phyloP scores from a whole-genome alignment of 2,888 invertebrate species.

The Torymus aiolomorphi region DNA sequence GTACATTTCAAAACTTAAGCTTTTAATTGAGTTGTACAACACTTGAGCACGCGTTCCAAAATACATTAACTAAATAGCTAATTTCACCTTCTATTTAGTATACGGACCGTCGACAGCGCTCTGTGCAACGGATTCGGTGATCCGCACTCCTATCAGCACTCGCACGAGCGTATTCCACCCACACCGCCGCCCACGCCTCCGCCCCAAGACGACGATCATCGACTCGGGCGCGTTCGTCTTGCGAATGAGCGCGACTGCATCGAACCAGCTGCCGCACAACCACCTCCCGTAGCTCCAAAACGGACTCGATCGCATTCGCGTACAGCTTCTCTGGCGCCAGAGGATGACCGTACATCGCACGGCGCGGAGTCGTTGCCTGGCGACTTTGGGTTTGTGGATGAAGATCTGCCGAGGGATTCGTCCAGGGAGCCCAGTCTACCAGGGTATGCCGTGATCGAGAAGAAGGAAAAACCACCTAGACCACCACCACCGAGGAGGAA shows the following conservation, averaged over 20 bases:
- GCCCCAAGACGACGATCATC: background rate
- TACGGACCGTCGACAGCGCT: conserved; percentile 51
- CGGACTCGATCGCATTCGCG: conserved; percentile 78
- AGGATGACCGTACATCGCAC: conserved; percentile 84
- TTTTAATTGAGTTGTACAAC: no score
- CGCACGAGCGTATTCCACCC: conserved; percentile 43
- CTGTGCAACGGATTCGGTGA: conserved; percentile 64
- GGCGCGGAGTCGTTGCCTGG: conserved; percentile 81
- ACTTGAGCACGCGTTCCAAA: background rate
- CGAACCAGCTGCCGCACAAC: conserved; percentile 61
- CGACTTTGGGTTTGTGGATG: conserved; percentile 75
- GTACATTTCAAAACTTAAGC: no score
- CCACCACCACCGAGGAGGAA: conserved; percentile 81
- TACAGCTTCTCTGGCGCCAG: conserved; percentile 74
- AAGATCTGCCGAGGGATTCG: conserved; percentile 74
- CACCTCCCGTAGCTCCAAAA: conserved; percentile 79
- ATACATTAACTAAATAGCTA: background rate
- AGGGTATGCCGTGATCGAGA: conserved; percentile 88
- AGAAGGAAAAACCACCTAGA: conserved; percentile 79
- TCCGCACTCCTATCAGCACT: background rate
- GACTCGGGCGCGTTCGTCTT: background rate
- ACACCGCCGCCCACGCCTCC: conserved; percentile 54
- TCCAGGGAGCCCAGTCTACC: conserved; percentile 73
- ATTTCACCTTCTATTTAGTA: conserved; percentile 19
- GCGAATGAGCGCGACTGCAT: conserved; percentile 80